Evolutionary conservation across 2,888 invertebrate genomes (phyloP).

Genomic region (Liposcelis brunnea): DNA sequence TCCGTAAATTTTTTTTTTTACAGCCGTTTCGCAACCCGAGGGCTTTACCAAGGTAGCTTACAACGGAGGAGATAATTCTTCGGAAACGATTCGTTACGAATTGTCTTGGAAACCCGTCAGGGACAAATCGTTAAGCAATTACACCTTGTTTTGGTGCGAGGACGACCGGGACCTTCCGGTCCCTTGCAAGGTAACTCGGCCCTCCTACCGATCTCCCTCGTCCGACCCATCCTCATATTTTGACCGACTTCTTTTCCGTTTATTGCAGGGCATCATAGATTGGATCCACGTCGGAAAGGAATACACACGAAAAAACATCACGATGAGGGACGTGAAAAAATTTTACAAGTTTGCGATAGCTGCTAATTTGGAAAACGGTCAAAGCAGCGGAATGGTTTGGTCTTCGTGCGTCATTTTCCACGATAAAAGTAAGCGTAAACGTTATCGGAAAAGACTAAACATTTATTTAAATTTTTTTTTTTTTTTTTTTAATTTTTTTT

Average conservation of each 20-base stretch:
- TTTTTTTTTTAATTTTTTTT: conserved; percentile 11
- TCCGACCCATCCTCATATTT: neutral
- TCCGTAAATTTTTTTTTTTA: conserved; percentile 16
- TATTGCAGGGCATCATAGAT: conserved; percentile 36
- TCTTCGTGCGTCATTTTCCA: conserved; percentile 50
- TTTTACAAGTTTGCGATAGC: conserved; percentile 67
- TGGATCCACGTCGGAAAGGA: conserved; percentile 37
- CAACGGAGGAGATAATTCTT: conserved; percentile 47
- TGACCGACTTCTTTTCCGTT: conserved; percentile 9
- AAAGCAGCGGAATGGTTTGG: conserved; percentile 75
- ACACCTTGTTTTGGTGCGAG: conserved; percentile 68
- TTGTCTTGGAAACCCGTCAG: conserved; percentile 46
- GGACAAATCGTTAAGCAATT: conserved; percentile 28
- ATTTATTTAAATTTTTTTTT: neutral
- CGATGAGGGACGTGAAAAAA: conserved; percentile 35
- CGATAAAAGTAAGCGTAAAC: conserved; percentile 26
- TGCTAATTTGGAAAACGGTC: conserved; percentile 41
- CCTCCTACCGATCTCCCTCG: too few species aligned
- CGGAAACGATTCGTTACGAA: too few species aligned
- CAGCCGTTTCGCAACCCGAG: conserved; percentile 32
- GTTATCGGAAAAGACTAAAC: too few species aligned
- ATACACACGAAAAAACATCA: conserved; percentile 35
- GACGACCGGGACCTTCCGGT: conserved; percentile 36
- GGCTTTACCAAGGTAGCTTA: conserved; percentile 55
- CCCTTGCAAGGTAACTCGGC: conserved; percentile 35